phyloP scores from a whole-genome alignment of 1,140 invertebrate species.

The Homarus americanus region DNA sequence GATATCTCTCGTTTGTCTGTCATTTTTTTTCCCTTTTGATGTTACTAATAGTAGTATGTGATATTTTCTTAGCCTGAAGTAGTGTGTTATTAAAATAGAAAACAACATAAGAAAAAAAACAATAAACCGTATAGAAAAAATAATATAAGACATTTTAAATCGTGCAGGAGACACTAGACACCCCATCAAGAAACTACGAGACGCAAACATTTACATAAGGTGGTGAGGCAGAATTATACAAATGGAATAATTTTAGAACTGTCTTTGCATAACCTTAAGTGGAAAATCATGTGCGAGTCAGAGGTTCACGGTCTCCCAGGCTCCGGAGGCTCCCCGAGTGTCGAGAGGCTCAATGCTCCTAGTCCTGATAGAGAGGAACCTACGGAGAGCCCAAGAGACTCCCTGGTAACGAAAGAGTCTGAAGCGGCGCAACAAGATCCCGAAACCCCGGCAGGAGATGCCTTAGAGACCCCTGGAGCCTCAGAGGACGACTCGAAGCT shows the following conservation, averaged over 20 bases:
- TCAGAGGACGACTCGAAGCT: background rate
- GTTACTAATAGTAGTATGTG: too few relatives aligned
- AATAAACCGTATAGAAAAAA: background rate
- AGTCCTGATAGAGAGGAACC: background rate
- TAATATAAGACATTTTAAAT: background rate
- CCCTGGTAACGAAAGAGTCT: background rate
- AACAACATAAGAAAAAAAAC: background rate
- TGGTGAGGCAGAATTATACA: background rate
- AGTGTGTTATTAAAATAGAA: background rate
- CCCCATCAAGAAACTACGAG: background rate
- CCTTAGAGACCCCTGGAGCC: background rate
- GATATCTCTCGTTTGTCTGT: too few relatives aligned
- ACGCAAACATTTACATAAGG: background rate
- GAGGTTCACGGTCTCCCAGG: background rate
- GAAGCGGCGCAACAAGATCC: background rate
- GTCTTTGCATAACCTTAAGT: slow-evolving; percentile 2
- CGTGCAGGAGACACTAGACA: background rate
- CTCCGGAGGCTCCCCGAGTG: background rate
- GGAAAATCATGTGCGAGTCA: background rate
- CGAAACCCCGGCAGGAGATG: background rate
- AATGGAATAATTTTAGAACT: background rate
- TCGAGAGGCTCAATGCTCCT: background rate
- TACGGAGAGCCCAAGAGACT: background rate
- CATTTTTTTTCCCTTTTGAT: too few relatives aligned
- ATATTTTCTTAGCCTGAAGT: too few relatives aligned